These are phyloP conservation scores for Ptychochromis oligacanthus DNA, from an alignment of 2,113 vertebrate species.

Conservation along the genomic window DNA sequence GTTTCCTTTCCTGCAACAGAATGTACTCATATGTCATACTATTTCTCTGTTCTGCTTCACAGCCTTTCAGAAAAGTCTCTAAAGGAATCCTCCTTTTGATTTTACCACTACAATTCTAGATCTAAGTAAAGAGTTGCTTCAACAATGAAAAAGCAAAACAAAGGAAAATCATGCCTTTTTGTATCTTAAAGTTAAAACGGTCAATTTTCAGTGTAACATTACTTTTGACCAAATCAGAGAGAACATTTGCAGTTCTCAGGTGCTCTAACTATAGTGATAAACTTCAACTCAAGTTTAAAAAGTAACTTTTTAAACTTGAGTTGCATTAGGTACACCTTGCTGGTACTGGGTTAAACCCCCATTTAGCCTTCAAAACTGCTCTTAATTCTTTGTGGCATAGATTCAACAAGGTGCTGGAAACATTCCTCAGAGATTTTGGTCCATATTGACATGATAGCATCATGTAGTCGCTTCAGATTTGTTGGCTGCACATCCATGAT, in stretches of 20 bases:
- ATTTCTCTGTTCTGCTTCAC: slow-evolving; percentile 39
- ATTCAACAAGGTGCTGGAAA: too few species aligned
- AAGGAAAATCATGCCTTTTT: too few species aligned
- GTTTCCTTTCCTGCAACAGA: slow-evolving; percentile 27
- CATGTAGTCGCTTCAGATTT: too few species aligned
- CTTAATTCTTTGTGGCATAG: too few species aligned
- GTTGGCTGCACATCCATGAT: too few species aligned
- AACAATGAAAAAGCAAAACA: neutral
- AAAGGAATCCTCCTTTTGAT: neutral
- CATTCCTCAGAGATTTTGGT: neutral
- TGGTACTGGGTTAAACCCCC: neutral
- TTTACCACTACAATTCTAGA: neutral
- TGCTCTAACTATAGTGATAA: too few species aligned
- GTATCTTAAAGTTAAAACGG: too few species aligned
- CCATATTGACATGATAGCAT: neutral
- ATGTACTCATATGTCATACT: neutral
- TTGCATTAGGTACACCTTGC: neutral
- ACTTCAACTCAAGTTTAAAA: too few species aligned
- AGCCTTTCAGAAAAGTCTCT: neutral
- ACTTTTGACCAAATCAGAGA: too few species aligned
- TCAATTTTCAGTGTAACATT: too few species aligned
- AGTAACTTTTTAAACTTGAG: too few species aligned
- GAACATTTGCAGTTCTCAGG: too few species aligned
- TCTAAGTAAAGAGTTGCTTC: neutral
- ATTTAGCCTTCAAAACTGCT: neutral